Conservation (phyloP, 2,888 invertebrate genomes). For the Choristoneura rosaceana region DNA sequence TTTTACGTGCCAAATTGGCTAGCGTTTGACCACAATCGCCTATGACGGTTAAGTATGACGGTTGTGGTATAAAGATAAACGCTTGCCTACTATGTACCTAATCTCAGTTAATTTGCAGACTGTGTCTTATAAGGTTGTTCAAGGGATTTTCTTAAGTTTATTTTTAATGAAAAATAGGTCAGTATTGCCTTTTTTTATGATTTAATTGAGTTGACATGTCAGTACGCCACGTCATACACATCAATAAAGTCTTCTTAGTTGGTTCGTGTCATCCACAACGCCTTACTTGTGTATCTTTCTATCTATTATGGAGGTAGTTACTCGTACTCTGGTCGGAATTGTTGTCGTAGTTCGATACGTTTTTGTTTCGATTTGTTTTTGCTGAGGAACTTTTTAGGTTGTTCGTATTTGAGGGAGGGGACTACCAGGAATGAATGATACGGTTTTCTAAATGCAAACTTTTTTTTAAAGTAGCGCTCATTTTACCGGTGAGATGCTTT, state of each 20-base stretch:
- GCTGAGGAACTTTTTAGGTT: constrained; percentile 51
- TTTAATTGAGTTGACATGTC: constrained; percentile 37
- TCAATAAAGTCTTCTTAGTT: constrained; percentile 65
- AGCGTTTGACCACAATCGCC: background rate
- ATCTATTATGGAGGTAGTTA: constrained; percentile 77
- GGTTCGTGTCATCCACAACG: constrained; percentile 77
- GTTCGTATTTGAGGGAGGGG: constrained; percentile 30
- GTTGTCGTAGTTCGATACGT: constrained; percentile 72
- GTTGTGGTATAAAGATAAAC: background rate
- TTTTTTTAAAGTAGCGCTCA: no score
- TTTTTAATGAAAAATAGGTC: background rate
- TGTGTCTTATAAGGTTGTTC: background rate
- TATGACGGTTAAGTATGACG: background rate
- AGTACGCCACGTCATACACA: constrained; percentile 50
- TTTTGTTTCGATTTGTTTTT: constrained; percentile 53
- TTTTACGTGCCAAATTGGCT: no score
- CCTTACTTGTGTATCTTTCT: constrained; percentile 85
- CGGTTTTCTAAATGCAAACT: no score
- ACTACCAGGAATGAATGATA: constrained; percentile 9
- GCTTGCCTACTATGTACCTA: background rate
- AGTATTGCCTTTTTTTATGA: constrained; percentile 12
- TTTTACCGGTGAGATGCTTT: no score
- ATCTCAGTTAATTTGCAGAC: background rate
- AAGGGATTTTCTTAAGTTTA: background rate
- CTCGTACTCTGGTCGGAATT: constrained; percentile 70